phyloP scores from a whole-genome alignment of 2,113 vertebrate genomes.

The Tetraodon nigroviridis region DNA sequence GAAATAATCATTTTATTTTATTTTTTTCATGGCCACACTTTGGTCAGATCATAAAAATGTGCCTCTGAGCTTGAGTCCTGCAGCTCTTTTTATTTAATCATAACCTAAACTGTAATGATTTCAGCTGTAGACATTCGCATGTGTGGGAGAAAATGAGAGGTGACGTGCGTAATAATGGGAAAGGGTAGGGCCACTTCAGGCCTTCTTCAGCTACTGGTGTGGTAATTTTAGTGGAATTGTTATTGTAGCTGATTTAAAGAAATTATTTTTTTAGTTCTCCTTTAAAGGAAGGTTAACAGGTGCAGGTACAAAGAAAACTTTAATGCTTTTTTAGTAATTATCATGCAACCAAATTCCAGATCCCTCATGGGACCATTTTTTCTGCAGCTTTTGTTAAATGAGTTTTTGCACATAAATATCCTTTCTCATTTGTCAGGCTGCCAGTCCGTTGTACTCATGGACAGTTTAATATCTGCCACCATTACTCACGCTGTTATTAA shows the following conservation, averaged over 20 bases:
- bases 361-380: background rate
- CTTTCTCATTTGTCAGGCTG: conserved; percentile 27
- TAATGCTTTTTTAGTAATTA: too few relatives aligned
- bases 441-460: conserved; percentile 25
- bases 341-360: background rate
- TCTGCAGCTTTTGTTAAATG: conserved; percentile 3
- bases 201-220: conserved; percentile 50
- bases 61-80: conserved; percentile 25
- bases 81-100: conserved; percentile 44
- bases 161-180: conserved; percentile 32
- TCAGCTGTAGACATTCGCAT: conserved; percentile 71
- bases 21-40: conserved; percentile 10
- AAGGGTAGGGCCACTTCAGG: conserved; percentile 50
- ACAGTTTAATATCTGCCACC: conserved; percentile 50
- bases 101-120: conserved; percentile 68
- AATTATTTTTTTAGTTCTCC: too few relatives aligned
- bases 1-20: conserved; percentile 18
- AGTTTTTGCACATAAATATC: conserved; percentile 28
- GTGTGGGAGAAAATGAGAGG: conserved; percentile 46
- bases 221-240: conserved; percentile 38
- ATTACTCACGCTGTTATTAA: conserved; percentile 44
- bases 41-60: conserved; percentile 35
- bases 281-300: too few relatives aligned
- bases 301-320: too few relatives aligned
- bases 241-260: conserved; percentile 46